Evolutionary conservation across 2,113 vertebrate species (phyloP), one percentile per base, ranked within the genome.

Genomic region (Dipodomys ordii): DNA sequence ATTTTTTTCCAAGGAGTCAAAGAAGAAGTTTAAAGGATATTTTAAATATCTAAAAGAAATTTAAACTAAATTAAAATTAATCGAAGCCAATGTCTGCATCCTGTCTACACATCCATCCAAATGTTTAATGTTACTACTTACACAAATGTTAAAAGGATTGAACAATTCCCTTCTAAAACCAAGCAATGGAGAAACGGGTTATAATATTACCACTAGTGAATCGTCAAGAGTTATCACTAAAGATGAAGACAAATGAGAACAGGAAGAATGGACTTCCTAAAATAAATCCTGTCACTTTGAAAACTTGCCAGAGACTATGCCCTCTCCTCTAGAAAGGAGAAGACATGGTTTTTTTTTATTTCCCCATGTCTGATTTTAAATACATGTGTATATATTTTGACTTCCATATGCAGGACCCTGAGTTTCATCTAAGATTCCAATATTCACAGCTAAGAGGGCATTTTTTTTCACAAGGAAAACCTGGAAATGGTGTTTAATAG

Each of bases 61-160:
- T 76, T 82, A 78, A 81, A 13, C 16, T 23, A 12, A 88, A 62
- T 57, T 82, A 74, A 91, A 84, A 88, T 49, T 46, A 53, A 68
- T 1, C 57, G 22, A 89, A 83, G 20, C 3, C 60, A 93, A 49
- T 82, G 27, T 85, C 65, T 92, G 23, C 53, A 32, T 81, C 57
- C 46, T 92, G 57, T 32, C 67, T 49, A 20, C 49, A 20, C 10
- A 32, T 6, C 49, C 83, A 39, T 71, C 73, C 65, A 71, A 93
- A 89, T 27, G 30, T 39, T 46, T 80, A 93, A 89, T 27, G 30
- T 39, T 57, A 22, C 22, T 74, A 3, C 79, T 71, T 30, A 93
- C 60, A 83, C 77, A 77, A 16, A 46, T 53, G 46, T 60, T 67
- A 32, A 68, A 18, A 67, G 53, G 81, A 82, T 82, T 86, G 53